phyloP scores from a whole-genome alignment of 2,797 vertebrate species.

The Hapalemur alaotrensis region DNA sequence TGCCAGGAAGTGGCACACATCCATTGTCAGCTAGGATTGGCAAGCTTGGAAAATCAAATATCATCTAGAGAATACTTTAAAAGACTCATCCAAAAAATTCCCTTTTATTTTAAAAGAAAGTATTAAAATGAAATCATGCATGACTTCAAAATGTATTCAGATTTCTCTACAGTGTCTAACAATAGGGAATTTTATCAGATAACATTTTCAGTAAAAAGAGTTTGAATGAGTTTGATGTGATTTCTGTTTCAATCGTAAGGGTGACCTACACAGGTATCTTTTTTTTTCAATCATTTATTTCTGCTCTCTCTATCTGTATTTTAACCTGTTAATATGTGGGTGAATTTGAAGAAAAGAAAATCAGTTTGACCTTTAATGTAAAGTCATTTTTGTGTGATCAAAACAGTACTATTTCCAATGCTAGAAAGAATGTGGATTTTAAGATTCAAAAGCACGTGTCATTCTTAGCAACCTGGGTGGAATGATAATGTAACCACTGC shows the following conservation, averaged over 20 bases:
- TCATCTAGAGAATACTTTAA: constrained; percentile 23
- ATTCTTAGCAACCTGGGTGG: constrained; percentile 49
- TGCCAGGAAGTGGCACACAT: constrained; percentile 37
- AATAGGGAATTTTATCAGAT: constrained; percentile 74
- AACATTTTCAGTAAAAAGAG: constrained; percentile 68
- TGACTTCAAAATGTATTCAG: constrained; percentile 72
- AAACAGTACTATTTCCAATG: constrained; percentile 45
- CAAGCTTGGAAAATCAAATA: constrained; percentile 56
- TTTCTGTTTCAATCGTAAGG: constrained; percentile 64
- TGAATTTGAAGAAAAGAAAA: constrained; percentile 59
- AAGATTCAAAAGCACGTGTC: constrained; percentile 25
- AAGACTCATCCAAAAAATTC: constrained; percentile 42
- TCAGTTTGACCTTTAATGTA: constrained; percentile 68
- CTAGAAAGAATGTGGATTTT: constrained; percentile 52
- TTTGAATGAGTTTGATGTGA: constrained; percentile 72
- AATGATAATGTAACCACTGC: constrained; percentile 55
- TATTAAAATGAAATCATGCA: constrained; percentile 65
- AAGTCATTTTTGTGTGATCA: constrained; percentile 67
- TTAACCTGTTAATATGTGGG: constrained; percentile 60
- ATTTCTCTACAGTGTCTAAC: constrained; percentile 66
- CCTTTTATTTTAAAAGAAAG: constrained; percentile 69
- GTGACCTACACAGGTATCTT: constrained; percentile 58
- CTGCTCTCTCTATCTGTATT: constrained; percentile 43
- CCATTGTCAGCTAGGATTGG: constrained; percentile 44
- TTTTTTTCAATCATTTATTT: constrained; percentile 50